These are phyloP conservation scores for Drepana falcataria DNA, from an alignment of 2,888 invertebrate species.

Conservation along the genomic window DNA sequence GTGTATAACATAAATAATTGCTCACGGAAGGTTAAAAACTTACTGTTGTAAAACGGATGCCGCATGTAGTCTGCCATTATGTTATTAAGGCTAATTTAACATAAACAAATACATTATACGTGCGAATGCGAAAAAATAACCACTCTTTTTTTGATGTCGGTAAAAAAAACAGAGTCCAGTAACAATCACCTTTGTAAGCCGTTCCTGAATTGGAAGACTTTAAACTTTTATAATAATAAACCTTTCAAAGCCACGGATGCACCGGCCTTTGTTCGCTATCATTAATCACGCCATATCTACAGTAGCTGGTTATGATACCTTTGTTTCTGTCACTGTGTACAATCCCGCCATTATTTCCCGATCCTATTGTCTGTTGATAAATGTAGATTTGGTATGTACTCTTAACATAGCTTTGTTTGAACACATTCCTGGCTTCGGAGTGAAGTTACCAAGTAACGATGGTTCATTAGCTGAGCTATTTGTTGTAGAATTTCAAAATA, in stretches of 20 bases:
- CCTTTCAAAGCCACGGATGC: conserved; percentile 1
- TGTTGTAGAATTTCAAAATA: no score
- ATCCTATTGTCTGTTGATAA: conserved; percentile 8
- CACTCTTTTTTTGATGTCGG: no score
- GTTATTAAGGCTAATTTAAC: no score
- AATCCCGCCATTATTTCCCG: conserved; percentile 21
- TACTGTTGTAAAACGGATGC: no score
- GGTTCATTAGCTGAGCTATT: neutral
- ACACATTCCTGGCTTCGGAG: neutral
- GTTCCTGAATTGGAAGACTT: neutral
- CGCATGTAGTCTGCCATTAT: no score
- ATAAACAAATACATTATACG: no score
- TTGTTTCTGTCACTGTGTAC: conserved; percentile 26
- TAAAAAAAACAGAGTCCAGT: no score
- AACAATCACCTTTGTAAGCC: neutral
- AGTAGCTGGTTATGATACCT: conserved; percentile 21
- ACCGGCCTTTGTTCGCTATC: conserved; percentile 4
- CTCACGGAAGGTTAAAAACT: no score
- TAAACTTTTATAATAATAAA: neutral
- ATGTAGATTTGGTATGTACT: neutral
- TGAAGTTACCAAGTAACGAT: neutral
- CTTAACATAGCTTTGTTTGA: neutral
- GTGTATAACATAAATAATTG: no score
- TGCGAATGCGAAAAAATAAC: no score
- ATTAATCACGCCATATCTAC: conserved; percentile 26